phyloP scores from a whole-genome alignment of 2,888 invertebrate genomes.

The Drosophila greeni region DNA sequence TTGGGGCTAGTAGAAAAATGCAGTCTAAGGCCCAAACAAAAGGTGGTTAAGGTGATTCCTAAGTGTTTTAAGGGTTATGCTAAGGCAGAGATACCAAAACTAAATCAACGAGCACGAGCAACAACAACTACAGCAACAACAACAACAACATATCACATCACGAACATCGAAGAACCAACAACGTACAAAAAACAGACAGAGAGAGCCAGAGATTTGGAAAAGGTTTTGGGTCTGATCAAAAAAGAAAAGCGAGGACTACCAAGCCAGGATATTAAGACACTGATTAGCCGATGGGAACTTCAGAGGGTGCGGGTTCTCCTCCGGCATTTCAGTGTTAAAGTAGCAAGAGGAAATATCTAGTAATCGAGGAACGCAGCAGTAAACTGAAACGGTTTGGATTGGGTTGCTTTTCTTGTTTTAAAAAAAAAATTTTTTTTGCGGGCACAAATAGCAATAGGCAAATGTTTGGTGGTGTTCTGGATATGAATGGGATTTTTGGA shows the following conservation, averaged over 20 bases:
- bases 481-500: constrained; percentile 16
- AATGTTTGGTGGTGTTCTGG: constrained; percentile 18
- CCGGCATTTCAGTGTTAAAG: constrained; percentile 19
- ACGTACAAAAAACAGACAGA: constrained; percentile 23
- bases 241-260: constrained; percentile 14
- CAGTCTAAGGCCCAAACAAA: constrained; percentile 7
- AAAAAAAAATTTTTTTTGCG: constrained; percentile 24
- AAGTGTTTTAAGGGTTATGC: constrained; percentile 24
- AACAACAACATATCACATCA: constrained; percentile 28
- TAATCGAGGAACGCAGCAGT: constrained; percentile 43
- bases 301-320: background rate
- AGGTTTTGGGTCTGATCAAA: constrained; percentile 14
- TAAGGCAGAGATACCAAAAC: constrained; percentile 14
- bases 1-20: constrained; percentile 11
- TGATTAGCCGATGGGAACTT: constrained; percentile 20
- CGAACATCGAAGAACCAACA: constrained; percentile 23
- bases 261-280: constrained; percentile 24
- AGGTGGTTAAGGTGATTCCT: constrained; percentile 25
- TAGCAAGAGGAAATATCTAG: constrained; percentile 10
- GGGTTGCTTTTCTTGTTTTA: constrained; percentile 14
- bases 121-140: constrained; percentile 32
- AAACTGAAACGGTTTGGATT: constrained; percentile 35
- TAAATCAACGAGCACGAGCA: constrained; percentile 44
- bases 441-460: constrained; percentile 39
- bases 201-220: constrained; percentile 14